Evolutionary conservation across 2,888 invertebrate species (phyloP).

Genomic region (Graphium colonna): DNA sequence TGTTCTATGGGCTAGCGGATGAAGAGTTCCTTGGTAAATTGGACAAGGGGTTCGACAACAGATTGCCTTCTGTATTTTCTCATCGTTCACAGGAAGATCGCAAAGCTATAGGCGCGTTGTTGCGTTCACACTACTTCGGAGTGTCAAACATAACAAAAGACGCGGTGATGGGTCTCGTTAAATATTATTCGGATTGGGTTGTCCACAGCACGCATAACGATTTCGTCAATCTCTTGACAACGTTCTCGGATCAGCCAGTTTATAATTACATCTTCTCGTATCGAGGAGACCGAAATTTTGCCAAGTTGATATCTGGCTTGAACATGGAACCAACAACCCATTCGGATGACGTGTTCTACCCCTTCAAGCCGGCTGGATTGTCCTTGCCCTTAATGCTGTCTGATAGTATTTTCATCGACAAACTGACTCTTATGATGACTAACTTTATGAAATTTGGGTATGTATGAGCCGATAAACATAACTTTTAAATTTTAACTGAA

Average conservation of each 20-base stretch:
- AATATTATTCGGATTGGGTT: slow-evolving; percentile 63
- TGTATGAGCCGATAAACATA: too few relatives aligned
- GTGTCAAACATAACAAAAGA: slow-evolving; percentile 37
- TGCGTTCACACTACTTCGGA: slow-evolving; percentile 59
- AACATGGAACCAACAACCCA: slow-evolving; percentile 51
- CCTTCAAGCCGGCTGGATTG: slow-evolving; percentile 61
- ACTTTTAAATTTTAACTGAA: neutral
- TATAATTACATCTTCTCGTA: slow-evolving; percentile 63
- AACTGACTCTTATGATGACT: slow-evolving; percentile 55
- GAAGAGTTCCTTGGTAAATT: slow-evolving; percentile 45
- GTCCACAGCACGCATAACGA: slow-evolving; percentile 48
- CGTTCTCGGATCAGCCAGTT: slow-evolving; percentile 48
- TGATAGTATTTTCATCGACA: slow-evolving; percentile 53
- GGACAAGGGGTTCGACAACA: slow-evolving; percentile 50
- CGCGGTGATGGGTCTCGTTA: slow-evolving; percentile 40
- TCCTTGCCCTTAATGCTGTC: slow-evolving; percentile 36
- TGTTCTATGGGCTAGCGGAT: slow-evolving; percentile 58
- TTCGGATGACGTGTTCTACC: slow-evolving; percentile 65
- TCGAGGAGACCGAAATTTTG: slow-evolving; percentile 58
- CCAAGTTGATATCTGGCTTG: slow-evolving; percentile 44
- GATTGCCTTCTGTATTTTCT: slow-evolving; percentile 59
- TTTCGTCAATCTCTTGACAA: slow-evolving; percentile 48
- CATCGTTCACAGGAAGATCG: slow-evolving; percentile 47
- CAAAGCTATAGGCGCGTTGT: slow-evolving; percentile 44
- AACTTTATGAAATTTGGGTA: slow-evolving; percentile 68